Percentiles rank a stretch among this genome's conserved stretches.
These are phyloP conservation scores for Temnothorax ravouxi DNA, from an alignment of 2,888 invertebrate species.

Conservation along the genomic window DNA sequence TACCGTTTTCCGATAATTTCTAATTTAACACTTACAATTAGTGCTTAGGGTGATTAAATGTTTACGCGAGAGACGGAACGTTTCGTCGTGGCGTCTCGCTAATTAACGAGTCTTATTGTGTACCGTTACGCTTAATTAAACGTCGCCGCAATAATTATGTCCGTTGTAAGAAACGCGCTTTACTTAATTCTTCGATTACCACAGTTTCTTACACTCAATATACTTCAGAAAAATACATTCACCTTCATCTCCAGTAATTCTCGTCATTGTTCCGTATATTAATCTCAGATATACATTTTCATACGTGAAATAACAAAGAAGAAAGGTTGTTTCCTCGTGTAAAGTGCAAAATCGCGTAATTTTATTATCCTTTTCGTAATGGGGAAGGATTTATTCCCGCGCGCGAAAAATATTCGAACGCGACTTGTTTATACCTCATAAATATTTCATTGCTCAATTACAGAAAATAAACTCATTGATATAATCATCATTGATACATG, in stretches of 20 bases:
- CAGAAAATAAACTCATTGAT: constrained; percentile 36
- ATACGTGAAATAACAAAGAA: background rate
- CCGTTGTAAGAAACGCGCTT: background rate
- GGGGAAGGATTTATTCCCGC: background rate
- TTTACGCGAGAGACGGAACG: constrained; percentile 33
- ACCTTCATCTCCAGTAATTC: background rate
- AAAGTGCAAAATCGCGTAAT: constrained; percentile 4
- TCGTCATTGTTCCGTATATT: background rate
- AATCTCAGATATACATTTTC: background rate
- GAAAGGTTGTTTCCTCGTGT: background rate
- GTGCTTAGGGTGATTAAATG: constrained; percentile 52
- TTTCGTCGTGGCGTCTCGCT: background rate
- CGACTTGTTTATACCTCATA: constrained; percentile 9
- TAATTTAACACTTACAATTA: constrained; percentile 54
- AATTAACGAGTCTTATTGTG: background rate
- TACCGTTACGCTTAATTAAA: constrained; percentile 22
- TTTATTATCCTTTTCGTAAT: constrained; percentile 15
- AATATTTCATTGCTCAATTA: constrained; percentile 25
- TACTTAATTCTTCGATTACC: background rate
- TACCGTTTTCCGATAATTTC: constrained; percentile 57
- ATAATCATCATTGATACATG: constrained; percentile 20
- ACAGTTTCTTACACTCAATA: background rate
- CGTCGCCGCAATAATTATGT: background rate
- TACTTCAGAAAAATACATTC: background rate
- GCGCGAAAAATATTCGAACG: background rate